Conservation (phyloP, 2,888 invertebrate genomes). For the Geotrupes spiniger region DNA sequence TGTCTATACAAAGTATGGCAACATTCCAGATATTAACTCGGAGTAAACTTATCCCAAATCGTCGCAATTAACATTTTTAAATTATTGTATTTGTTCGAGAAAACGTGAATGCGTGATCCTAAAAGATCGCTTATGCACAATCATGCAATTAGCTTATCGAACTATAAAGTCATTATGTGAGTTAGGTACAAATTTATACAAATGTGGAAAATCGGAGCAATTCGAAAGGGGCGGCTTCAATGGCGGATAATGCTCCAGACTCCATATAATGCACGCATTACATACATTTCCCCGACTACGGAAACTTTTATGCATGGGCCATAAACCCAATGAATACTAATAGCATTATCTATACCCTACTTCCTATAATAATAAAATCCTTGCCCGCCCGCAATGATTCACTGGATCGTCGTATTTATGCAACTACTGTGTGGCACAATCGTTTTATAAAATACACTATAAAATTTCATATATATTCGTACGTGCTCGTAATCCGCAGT, state of each 20-base stretch:
- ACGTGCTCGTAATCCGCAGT: too few relatives aligned
- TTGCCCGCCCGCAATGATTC: slow-evolving; percentile 15
- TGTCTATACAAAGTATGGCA: neutral
- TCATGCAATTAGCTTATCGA: too few relatives aligned
- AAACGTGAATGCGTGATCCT: too few relatives aligned
- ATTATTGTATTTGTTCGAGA: too few relatives aligned
- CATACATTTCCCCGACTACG: slow-evolving; percentile 47
- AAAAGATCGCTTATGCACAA: too few relatives aligned
- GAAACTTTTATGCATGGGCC: slow-evolving; percentile 58
- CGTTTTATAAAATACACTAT: slow-evolving; percentile 9
- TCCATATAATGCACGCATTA: slow-evolving; percentile 27
- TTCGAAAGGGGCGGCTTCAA: neutral
- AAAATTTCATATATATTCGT: too few relatives aligned
- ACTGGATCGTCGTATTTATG: slow-evolving; percentile 16
- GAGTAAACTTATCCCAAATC: too few relatives aligned
- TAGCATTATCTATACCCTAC: slow-evolving; percentile 53
- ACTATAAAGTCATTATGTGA: too few relatives aligned
- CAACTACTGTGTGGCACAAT: slow-evolving; percentile 11
- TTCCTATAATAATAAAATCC: slow-evolving; percentile 47
- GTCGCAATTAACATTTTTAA: too few relatives aligned
- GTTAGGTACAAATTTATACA: neutral
- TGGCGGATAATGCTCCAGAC: slow-evolving; percentile 5
- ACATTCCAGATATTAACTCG: neutral
- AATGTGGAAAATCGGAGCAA: neutral
- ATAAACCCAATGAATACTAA: slow-evolving; percentile 63